Percentiles rank a stretch among this genome's conserved stretches.
phyloP scores from a whole-genome alignment of 2,113 vertebrate species.

The Lanius ludovicianus region DNA sequence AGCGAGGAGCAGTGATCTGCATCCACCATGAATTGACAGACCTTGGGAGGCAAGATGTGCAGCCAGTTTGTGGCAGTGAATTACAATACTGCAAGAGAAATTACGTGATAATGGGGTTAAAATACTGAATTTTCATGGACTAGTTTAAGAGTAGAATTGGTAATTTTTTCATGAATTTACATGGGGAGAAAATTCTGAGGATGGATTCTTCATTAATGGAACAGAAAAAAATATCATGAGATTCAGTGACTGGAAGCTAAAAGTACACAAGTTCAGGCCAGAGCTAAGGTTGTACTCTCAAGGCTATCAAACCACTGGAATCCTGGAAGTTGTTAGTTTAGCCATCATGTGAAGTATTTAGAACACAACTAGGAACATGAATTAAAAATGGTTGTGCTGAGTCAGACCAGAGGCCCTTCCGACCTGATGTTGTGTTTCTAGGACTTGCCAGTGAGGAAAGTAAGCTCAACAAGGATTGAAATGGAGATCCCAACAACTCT shows the following conservation, averaged over 20 bases:
- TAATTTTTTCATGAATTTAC: not conserved
- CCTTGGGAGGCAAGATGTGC: not conserved
- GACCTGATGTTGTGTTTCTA: not conserved
- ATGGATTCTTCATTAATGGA: not conserved
- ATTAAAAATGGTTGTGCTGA: not conserved
- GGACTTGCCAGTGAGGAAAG: not conserved
- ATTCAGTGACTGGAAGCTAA: not conserved
- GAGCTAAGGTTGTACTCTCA: not conserved
- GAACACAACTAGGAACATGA: not conserved
- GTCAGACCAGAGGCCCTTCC: not conserved
- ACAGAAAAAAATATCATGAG: not conserved
- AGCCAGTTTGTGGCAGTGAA: not conserved
- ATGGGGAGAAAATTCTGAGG: not conserved
- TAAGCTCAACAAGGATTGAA: not conserved
- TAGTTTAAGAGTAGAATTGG: not conserved
- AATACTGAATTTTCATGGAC: not conserved
- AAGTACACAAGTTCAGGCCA: not conserved
- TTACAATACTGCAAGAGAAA: not conserved
- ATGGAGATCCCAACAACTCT: not conserved
- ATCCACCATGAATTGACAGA: not conserved
- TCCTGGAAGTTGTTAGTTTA: not conserved
- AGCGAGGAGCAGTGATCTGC: accelerated
- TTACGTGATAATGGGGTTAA: not conserved
- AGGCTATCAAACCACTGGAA: not conserved
- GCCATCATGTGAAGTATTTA: not conserved